Percentiles rank a stretch among this genome's conserved stretches.
These are phyloP conservation scores for Anodontia alba DNA, from an alignment of 2,888 invertebrate species.

Conservation along the genomic window DNA sequence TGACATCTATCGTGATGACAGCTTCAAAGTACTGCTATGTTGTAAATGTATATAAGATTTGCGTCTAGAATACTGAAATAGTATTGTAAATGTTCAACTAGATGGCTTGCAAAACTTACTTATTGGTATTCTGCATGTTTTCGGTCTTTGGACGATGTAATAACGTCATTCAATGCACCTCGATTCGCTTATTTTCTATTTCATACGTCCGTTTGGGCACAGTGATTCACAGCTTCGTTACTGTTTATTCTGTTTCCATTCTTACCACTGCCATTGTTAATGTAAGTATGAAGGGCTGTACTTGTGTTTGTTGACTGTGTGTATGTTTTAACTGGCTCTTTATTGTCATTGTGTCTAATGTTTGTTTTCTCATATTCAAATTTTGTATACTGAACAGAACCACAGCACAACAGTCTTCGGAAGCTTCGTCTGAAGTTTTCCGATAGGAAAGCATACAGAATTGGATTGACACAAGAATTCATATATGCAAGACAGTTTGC, in stretches of 20 bases:
- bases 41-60: no score
- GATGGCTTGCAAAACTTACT: no score
- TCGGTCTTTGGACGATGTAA: no score
- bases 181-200: no score
- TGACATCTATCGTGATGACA: no score
- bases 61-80: no score
- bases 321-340: constrained; percentile 33
- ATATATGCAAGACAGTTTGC: constrained; percentile 90
- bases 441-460: constrained; percentile 96
- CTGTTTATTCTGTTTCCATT: constrained; percentile 21
- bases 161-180: no score
- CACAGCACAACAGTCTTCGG: constrained; percentile 84
- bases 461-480: constrained; percentile 97
- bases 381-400: constrained; percentile 59
- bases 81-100: no score
- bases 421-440: constrained; percentile 97
- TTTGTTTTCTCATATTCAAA: constrained; percentile 79
- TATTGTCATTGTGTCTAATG: constrained; percentile 50
- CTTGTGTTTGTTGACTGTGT: constrained; percentile 41
- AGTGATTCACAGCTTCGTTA: constrained; percentile 52
- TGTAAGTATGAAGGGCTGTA: constrained; percentile 50
- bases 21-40: no score
- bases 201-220: constrained; percentile 51
- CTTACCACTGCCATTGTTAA: constrained; percentile 28
- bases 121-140: no score